A percentile compares a stretch with the other conserved stretches of the same genome.
These are phyloP conservation scores for Sisyra terminalis DNA, from an alignment of 2,888 invertebrate species.

Conservation along the genomic window DNA sequence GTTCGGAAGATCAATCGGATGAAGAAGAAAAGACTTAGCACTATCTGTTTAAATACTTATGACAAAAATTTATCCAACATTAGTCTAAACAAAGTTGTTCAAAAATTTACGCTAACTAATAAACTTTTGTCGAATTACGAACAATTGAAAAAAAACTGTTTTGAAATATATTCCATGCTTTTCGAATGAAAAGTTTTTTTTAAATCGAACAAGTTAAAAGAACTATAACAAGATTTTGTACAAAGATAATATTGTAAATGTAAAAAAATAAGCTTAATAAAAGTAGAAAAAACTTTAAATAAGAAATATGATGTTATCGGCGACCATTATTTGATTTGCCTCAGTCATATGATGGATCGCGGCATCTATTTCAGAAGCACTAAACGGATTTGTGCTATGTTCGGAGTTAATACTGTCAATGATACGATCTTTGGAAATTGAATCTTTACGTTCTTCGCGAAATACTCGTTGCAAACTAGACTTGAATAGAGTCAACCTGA, in stretches of 20 bases:
- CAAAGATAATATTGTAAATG: not conserved
- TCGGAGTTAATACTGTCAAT: constrained; percentile 46
- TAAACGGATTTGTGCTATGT: constrained; percentile 39
- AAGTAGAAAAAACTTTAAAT: constrained; percentile 35
- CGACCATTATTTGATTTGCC: constrained; percentile 84
- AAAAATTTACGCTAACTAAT: no score
- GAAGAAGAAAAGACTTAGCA: no score
- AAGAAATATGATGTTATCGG: constrained; percentile 68
- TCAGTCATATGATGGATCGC: constrained; percentile 73
- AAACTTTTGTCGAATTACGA: no score
- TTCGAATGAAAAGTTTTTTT: no score
- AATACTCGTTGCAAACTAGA: constrained; percentile 58
- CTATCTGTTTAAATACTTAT: no score
- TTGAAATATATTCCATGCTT: no score
- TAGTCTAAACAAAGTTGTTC: no score
- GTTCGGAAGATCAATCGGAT: constrained; percentile 1
- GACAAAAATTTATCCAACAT: no score
- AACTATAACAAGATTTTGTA: no score
- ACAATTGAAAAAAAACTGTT: no score
- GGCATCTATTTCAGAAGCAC: constrained; percentile 51
- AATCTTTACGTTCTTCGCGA: constrained; percentile 58
- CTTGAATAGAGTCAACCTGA: constrained; percentile 52
- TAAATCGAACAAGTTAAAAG: no score
- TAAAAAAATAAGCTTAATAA: not conserved
- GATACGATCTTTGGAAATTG: constrained; percentile 49